Percentiles rank a stretch among this genome's conserved stretches.
Evolutionary conservation across 2,888 invertebrate species (phyloP).

Genomic region (Steinernema carpocapsae): DNA sequence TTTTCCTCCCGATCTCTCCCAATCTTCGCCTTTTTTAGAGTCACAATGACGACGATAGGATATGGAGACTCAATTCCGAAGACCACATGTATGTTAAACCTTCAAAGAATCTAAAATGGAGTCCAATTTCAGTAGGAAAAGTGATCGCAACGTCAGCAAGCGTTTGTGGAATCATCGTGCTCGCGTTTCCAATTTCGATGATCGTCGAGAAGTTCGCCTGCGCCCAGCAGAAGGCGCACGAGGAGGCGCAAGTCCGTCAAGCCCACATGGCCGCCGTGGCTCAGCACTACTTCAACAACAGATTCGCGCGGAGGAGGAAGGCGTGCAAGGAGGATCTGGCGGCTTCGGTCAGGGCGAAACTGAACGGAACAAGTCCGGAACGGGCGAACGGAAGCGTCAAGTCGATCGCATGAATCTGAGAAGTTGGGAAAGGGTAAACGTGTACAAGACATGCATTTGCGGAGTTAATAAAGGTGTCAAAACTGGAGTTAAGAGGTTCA

Average conservation of each 20-base stretch:
- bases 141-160: constrained; percentile 64
- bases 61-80: constrained; percentile 65
- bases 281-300: constrained; percentile 61
- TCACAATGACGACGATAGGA: constrained; percentile 63
- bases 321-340: constrained; percentile 43
- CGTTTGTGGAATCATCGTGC: constrained; percentile 66
- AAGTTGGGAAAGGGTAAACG: too few species aligned
- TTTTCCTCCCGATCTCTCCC: not conserved
- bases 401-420: too few species aligned
- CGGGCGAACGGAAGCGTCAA: not conserved
- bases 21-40: constrained; percentile 43
- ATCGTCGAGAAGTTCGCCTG: constrained; percentile 68
- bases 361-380: not conserved
- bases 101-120: not conserved
- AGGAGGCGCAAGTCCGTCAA: constrained; percentile 64
- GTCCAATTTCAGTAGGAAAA: constrained; percentile 62
- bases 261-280: constrained; percentile 65
- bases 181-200: constrained; percentile 68
- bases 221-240: constrained; percentile 62
- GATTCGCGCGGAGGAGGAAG: constrained; percentile 59
- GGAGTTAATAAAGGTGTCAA: too few species aligned
- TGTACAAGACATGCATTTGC: too few species aligned
- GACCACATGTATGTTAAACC: constrained; percentile 57
- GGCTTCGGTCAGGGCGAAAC: not conserved
- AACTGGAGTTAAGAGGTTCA: too few species aligned